Percentiles rank a stretch among this genome's conserved stretches.
Evolutionary conservation across 2,797 vertebrate genomes (phyloP).

Genomic region (Fringilla coelebs): DNA sequence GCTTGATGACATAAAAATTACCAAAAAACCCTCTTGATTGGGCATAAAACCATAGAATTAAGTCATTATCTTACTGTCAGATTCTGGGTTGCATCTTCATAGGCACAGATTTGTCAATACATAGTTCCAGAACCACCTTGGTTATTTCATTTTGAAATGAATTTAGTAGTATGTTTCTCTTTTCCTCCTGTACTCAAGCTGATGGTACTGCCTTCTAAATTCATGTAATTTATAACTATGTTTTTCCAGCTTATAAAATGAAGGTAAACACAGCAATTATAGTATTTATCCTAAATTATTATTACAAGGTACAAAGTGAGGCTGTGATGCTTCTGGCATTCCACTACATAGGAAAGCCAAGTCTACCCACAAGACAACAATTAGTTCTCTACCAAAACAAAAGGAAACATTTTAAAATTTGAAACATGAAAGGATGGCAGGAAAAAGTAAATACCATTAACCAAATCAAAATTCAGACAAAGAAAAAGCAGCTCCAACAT

Average conservation of each 20-base stretch:
- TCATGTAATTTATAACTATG: neutral
- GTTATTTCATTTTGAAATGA: neutral
- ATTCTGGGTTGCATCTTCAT: neutral
- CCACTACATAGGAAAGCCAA: neutral
- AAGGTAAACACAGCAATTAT: slow-evolving; percentile 29
- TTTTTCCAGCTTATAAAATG: slow-evolving; percentile 18
- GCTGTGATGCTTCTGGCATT: neutral
- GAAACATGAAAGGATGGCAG: neutral
- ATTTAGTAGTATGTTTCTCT: neutral
- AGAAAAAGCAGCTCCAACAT: neutral
- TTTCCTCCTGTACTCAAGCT: neutral
- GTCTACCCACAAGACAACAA: neutral
- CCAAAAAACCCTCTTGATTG: fast-evolving
- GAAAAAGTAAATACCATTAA: neutral
- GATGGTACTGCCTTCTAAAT: slow-evolving; percentile 1
- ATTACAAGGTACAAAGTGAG: slow-evolving; percentile 12
- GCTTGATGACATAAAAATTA: neutral
- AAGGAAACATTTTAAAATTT: neutral
- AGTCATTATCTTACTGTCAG: neutral
- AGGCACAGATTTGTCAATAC: neutral
- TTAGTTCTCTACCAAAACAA: neutral
- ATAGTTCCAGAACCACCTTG: neutral
- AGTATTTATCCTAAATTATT: slow-evolving; percentile 32
- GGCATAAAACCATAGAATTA: neutral
- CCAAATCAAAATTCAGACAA: neutral